Conservation (phyloP, 1,140 invertebrate species). For the Papilio polyxenes region DNA sequence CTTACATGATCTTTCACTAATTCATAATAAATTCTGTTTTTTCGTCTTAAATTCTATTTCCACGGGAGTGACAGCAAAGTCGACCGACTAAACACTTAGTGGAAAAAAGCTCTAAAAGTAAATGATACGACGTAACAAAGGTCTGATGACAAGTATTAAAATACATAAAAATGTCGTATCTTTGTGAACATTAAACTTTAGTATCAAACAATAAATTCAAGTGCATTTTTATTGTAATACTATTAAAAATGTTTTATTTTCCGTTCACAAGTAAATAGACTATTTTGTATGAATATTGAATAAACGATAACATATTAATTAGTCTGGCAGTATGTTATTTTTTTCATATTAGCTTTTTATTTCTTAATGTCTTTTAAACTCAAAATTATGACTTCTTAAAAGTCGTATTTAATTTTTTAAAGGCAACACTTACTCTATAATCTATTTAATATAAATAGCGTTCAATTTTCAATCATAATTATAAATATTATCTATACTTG, state of each 20-base stretch:
- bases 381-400: background rate
- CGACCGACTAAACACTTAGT: too few relatives aligned
- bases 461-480: too few relatives aligned
- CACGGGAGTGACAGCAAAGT: too few relatives aligned
- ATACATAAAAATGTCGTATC: background rate
- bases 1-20: too few relatives aligned
- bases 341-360: background rate
- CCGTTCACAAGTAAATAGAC: background rate
- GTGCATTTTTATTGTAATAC: background rate
- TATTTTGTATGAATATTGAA: background rate
- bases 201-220: constrained; percentile 4
- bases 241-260: constrained; percentile 13
- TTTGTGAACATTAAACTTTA: constrained; percentile 10
- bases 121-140: too few relatives aligned
- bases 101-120: too few relatives aligned
- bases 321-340: background rate
- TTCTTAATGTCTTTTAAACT: too few relatives aligned
- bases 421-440: background rate
- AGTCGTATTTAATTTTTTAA: background rate
- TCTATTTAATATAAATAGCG: background rate
- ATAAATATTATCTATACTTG: too few relatives aligned
- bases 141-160: background rate
- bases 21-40: too few relatives aligned
- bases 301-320: background rate
- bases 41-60: too few relatives aligned